Evolutionary conservation across 2,888 invertebrate genomes (phyloP), one percentile per base, ranked within the genome.

Genomic region (Cremastinae sp.): DNA sequence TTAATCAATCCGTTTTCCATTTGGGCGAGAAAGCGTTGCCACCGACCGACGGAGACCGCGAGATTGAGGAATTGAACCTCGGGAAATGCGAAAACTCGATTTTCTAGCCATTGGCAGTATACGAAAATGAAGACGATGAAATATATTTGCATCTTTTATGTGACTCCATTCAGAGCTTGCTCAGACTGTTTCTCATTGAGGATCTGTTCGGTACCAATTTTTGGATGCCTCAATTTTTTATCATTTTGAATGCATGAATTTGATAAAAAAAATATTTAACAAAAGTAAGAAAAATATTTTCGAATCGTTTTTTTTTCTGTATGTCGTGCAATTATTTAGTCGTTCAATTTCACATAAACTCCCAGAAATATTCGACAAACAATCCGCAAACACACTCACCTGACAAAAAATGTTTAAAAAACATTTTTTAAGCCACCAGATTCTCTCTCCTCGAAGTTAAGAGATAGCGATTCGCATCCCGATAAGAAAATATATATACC

Each of bases 1-100:
- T 91, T 91, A 91, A 91, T 91, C 91, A 91, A 90, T 90, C 90
- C 90, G 89, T 88, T 90, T 90, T 90, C 90, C 90, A 90, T 90
- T 90, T 90, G 88, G 88, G 86, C 68, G 51, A 37, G 51, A 39
- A 61, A 43, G 47, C 64, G 81, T 74, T 71, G 80, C 79, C 83
- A 81, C 73, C 82, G 81, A 68, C 74, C 77, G 75, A 75, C 28
- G 28, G 79, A 78, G 77, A 75, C 75, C 49, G 65, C 64, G 78
- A 69, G 78, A 69, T 68, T 53, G 47, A 49, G 78, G 5, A 65
- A 77, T 70, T 68, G 53, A 74, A 61, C 64, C 22, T 69, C 70
- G 74, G 56, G 69, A 66, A 76, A 76, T 78, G n/a, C n/a, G n/a
- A n/a, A 79, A 77, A 69, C 35, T 53, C 43, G 68, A 9, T 10